A percentile compares a stretch with the other conserved stretches of the same genome.
Conservation (phyloP, 2,797 vertebrate species). For the Rachycentron canadum region DNA sequence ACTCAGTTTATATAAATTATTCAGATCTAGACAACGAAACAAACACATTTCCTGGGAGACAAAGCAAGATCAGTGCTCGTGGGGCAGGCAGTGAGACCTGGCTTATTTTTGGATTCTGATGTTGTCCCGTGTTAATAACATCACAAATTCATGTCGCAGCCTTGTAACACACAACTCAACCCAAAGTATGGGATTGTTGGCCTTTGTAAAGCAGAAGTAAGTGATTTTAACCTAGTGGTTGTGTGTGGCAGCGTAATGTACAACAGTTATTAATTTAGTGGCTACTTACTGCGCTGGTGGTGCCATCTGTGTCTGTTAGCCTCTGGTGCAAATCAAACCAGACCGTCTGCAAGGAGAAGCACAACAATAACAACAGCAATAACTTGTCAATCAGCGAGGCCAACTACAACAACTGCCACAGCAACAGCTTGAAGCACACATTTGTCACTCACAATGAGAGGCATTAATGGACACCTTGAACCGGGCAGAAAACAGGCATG, state of each 20-base stretch:
- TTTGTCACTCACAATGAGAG: slow-evolving; percentile 33
- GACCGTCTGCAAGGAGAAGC: slow-evolving; percentile 90
- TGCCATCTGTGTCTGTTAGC: slow-evolving; percentile 93
- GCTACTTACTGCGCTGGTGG: slow-evolving; percentile 90
- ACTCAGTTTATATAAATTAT: slow-evolving; percentile 45
- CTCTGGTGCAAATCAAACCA: slow-evolving; percentile 98
- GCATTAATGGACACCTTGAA: slow-evolving; percentile 9
- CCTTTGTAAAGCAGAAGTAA: slow-evolving; percentile 27
- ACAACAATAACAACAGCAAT: slow-evolving; percentile 82
- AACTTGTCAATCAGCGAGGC: slow-evolving; percentile 76
- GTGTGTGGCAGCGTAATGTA: slow-evolving; percentile 31
- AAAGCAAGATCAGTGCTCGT: slow-evolving; percentile 6
- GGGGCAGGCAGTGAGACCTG: not conserved
- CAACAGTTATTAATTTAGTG: slow-evolving; percentile 30
- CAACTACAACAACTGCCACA: slow-evolving; percentile 58
- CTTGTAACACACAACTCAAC: not conserved
- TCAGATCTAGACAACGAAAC: slow-evolving; percentile 45
- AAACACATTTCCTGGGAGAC: slow-evolving; percentile 53
- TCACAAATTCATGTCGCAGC: slow-evolving; percentile 5
- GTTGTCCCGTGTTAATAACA: slow-evolving; percentile 24
- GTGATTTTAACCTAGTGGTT: slow-evolving; percentile 26
- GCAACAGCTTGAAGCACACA: slow-evolving; percentile 48
- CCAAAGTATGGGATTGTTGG: slow-evolving; percentile 3
- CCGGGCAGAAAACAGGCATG: slow-evolving; percentile 1
- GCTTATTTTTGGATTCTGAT: slow-evolving; percentile 3